Evolutionary conservation across 2,797 vertebrate genomes (phyloP).

Genomic region (Peromyscus melanophrys): DNA sequence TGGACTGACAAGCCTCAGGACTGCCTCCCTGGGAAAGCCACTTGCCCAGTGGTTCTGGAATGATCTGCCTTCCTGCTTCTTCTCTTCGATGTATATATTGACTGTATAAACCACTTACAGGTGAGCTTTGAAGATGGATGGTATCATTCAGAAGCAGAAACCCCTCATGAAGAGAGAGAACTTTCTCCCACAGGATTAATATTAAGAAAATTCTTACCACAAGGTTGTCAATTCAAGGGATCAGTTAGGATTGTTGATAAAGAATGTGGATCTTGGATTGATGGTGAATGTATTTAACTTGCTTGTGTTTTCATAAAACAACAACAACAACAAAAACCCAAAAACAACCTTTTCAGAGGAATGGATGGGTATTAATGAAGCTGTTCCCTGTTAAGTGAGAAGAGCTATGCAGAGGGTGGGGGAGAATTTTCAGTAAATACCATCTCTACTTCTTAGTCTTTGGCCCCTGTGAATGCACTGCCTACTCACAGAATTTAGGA

Average conservation of each 20-base stretch:
- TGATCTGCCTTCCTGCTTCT: slow-evolving; percentile 2
- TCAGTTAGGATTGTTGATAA: slow-evolving; percentile 27
- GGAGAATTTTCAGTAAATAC: neutral
- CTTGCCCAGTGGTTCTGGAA: neutral
- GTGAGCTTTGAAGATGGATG: neutral
- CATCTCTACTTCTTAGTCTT: slow-evolving; percentile 33
- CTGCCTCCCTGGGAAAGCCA: neutral
- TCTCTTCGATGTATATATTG: neutral
- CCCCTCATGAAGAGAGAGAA: neutral
- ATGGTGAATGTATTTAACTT: neutral
- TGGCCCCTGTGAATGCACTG: neutral
- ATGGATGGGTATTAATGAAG: neutral
- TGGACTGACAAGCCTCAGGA: neutral
- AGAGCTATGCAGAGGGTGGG: neutral
- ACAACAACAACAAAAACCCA: too few species aligned
- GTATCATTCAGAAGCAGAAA: neutral
- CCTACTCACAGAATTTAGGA: slow-evolving; percentile 27
- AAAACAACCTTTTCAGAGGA: neutral
- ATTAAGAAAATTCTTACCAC: neutral
- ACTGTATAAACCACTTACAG: neutral
- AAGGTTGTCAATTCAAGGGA: neutral
- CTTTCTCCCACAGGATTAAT: neutral
- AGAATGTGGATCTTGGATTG: slow-evolving; percentile 15
- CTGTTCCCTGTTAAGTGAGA: neutral
- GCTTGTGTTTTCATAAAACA: slow-evolving; percentile 38